Conservation (phyloP, 2,113 vertebrate genomes). For the Coryphaenoides rupestris region DNA sequence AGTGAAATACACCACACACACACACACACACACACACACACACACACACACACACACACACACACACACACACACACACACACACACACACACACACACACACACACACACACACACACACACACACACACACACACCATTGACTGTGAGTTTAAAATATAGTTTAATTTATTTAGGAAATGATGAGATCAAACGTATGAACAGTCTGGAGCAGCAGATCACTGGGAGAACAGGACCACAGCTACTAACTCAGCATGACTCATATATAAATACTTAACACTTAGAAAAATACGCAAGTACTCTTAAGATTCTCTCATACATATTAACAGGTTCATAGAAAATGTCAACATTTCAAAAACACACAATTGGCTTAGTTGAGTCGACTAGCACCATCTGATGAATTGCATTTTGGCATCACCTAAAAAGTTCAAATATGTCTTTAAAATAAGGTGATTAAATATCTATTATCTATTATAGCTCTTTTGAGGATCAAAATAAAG, state of each 20-base stretch:
- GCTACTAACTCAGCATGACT: conserved; percentile 73
- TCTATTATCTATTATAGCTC: conserved; percentile 35
- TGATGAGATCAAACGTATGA: conserved; percentile 77
- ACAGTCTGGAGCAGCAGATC: conserved; percentile 20
- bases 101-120: background rate
- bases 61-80: no score
- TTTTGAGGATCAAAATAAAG: conserved; percentile 61
- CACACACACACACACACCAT: background rate
- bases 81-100: conserved; percentile 1
- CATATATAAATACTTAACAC: conserved; percentile 90
- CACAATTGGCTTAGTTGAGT: conserved; percentile 40
- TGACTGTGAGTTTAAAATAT: conserved; percentile 46
- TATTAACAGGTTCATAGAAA: conserved; percentile 83
- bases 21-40: no score
- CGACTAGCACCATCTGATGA: conserved; percentile 76
- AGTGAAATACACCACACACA: no score
- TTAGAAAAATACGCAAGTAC: conserved; percentile 91
- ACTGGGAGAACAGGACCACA: conserved; percentile 52
- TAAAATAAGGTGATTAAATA: conserved; percentile 62
- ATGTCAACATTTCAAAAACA: conserved; percentile 49
- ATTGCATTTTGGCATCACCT: conserved; percentile 57
- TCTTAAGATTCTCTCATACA: conserved; percentile 82
- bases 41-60: background rate
- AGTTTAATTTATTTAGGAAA: conserved; percentile 69
- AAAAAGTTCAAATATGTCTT: conserved; percentile 54